Base-by-base conservation (phyloP, 2,113 vertebrate species). In the Channa maculata region DNA sequence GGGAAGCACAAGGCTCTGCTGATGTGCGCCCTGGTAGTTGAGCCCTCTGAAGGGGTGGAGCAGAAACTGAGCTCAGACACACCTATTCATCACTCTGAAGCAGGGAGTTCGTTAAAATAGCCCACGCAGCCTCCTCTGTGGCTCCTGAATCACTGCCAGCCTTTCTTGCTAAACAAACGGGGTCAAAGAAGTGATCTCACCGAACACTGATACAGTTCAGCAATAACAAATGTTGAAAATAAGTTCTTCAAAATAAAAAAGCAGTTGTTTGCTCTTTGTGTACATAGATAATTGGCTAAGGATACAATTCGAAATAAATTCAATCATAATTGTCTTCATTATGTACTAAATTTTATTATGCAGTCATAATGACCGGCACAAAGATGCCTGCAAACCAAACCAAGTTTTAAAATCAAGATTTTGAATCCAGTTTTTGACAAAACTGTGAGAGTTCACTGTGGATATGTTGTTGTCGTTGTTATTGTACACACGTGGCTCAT, bases 51-150 rank as follows among this genome's bases (percentile, higher is more conserved):
- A 74, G 72, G 81, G 86, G 79, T 81, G 84, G 85, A 72, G 84
- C 71, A 75, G 78, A 82, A 65, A 65, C 72, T 3, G 60, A 66
- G 64, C 69, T 69, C 76, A 83, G 86, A 88, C 88, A 76, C 84
- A 74, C 84, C 89, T 80, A 86, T 89, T 89, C 77, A 92, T 92
- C 91, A 88, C 88, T 64, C 9, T 72, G 81, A 87, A 87, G 79
- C 72, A 83, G 75, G 75, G 82, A 91, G 89, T 91, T 91, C 88
- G 90, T 92, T 92, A 90, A 89, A 89, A 80, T 69, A 86, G 84
- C 86, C 84, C 83, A 77, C 77, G 54, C 82, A 83, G 76, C 73
- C 85, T 79, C 88, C 78, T 84, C 77, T 46, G 82, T 57, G 75
- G 71, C 80, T 77, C 43, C 69, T 83, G 79, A 86, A 48, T 59